Evolutionary conservation across 2,797 vertebrate species (phyloP).

Genomic region (Poeciliopsis presidionis): DNA sequence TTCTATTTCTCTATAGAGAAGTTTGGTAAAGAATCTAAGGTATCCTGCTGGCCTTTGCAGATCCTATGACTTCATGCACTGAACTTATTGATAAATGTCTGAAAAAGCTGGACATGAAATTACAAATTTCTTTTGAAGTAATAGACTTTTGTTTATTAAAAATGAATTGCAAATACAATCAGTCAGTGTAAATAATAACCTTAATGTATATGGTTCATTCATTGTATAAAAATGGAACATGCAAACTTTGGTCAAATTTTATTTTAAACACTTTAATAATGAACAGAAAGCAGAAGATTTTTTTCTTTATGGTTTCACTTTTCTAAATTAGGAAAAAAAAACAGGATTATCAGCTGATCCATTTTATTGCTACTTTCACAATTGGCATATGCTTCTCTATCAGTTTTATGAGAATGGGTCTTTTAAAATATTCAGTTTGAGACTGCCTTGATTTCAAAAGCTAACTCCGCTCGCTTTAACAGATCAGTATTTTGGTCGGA

Average conservation of each 20-base stretch:
- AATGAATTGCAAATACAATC: no score
- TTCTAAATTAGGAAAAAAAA: no score
- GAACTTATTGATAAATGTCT: neutral
- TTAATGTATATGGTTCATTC: neutral
- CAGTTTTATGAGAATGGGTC: neutral
- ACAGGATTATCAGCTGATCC: neutral
- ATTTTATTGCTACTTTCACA: neutral
- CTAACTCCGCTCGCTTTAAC: neutral
- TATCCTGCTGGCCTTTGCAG: neutral
- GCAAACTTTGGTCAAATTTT: neutral
- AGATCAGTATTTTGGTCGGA: neutral
- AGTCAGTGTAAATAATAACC: no score
- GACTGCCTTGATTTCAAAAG: neutral
- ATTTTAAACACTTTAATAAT: no score
- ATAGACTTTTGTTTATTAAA: neutral
- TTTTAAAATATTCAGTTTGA: neutral
- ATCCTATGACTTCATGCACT: neutral
- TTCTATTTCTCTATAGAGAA: no score
- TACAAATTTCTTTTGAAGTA: neutral
- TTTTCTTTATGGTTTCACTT: neutral
- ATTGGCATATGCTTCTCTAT: neutral
- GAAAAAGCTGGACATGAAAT: neutral
- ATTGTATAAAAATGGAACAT: neutral
- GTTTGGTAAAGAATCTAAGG: neutral
- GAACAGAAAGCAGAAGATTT: neutral